Evolutionary conservation across 1,140 invertebrate genomes (phyloP), one percentile per base, ranked within the genome.

Genomic region (Zaprionus ghesquierei): DNA sequence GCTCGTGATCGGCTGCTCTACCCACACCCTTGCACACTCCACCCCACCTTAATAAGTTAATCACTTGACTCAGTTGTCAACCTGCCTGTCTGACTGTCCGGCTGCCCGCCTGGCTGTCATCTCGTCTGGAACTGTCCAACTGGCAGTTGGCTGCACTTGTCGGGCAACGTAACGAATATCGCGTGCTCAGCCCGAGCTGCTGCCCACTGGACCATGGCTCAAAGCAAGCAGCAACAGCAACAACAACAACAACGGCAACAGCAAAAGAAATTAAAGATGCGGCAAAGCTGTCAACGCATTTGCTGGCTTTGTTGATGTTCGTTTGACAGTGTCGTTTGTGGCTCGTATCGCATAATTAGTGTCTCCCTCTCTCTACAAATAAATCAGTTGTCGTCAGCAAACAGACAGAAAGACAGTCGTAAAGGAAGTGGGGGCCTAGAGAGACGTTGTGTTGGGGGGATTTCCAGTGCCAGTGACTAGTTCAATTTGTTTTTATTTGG

Each of bases 211-310:
- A 75, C 65, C 84, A 55, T 86, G 72, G 58, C 54, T 22, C 33
- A 58, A 49, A 64, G 46, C 74, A 71, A 53, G 44, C 33, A 66
- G 23, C 58, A 44, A 35, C 49, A 35, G 1, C 49, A 35, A 29
- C 59, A 44, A 5, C 27, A 35, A 58, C 25, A 20, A 33, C 54
- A 31, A 41, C 23, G 51, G 27, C 55, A 55, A 15, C 20, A 46
- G 33, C 64, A 72, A 89, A 77, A 60, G 60, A 65, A 89, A 86
- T 86, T 89, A 86, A 84, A 87, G 84, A 89, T 87, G 84, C 84
- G 77, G 66, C 76, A 64, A 69, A 61, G 69, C 84, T 87, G 79
- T 87, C 84, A 87, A 60, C 84, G 69, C 81, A 81, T 82, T 86
- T 81, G 79, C 62, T 78, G 69, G 25, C 49, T 49, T 20, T 62